Evolutionary conservation across 2,888 invertebrate genomes (phyloP).

Genomic region (Drosophila vallismaia): DNA sequence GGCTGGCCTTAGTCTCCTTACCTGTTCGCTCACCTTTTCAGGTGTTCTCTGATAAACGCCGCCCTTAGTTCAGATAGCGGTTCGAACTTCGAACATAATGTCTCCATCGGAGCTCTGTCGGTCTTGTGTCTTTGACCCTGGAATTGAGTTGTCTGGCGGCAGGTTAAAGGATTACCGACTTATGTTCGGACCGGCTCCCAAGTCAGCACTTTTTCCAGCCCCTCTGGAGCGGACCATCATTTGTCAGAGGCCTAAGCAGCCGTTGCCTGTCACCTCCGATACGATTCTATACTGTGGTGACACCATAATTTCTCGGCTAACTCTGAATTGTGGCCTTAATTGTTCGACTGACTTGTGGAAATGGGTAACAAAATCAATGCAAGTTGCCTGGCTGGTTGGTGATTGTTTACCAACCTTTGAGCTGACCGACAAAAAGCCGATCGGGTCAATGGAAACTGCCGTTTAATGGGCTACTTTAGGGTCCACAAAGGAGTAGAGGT

Average conservation of each 20-base stretch:
- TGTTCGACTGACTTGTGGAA: constrained; percentile 59
- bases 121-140: constrained; percentile 61
- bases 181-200: constrained; percentile 34
- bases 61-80: constrained; percentile 47
- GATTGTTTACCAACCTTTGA: constrained; percentile 73
- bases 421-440: constrained; percentile 55
- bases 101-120: constrained; percentile 59
- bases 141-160: constrained; percentile 58
- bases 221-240: constrained; percentile 55
- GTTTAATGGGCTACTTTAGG: constrained; percentile 72
- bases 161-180: constrained; percentile 74
- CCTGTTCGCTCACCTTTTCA: constrained; percentile 48
- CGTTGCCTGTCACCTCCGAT: constrained; percentile 58
- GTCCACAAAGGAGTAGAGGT: constrained; percentile 57
- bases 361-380: constrained; percentile 65
- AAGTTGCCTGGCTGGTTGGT: constrained; percentile 37
- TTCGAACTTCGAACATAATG: constrained; percentile 41
- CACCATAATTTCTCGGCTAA: constrained; percentile 76
- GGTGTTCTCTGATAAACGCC: constrained; percentile 46
- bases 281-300: constrained; percentile 56
- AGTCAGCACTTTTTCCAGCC: constrained; percentile 64
- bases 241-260: constrained; percentile 71
- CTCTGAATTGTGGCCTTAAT: constrained; percentile 72
- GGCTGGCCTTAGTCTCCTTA: constrained; percentile 30
- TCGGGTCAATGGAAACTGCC: constrained; percentile 54